Conservation (phyloP, 2,113 vertebrate genomes). For the Nothocercus julius region DNA sequence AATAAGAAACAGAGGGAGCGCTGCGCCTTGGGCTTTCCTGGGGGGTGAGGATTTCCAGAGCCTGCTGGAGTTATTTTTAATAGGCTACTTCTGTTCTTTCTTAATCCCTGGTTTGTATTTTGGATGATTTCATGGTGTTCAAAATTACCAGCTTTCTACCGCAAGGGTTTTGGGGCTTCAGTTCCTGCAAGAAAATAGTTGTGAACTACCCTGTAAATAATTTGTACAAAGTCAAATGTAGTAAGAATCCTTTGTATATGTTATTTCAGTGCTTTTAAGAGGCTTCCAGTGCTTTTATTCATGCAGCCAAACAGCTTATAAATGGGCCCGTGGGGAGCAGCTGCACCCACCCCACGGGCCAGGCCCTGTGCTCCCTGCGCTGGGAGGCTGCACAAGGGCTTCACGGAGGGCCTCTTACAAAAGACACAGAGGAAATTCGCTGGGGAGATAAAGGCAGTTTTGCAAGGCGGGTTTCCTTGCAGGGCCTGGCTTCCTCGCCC, state of each 20-base stretch:
- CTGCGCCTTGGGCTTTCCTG: background rate
- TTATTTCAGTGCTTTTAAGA: background rate
- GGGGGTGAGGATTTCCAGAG: background rate
- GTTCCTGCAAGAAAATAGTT: background rate
- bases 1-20: background rate
- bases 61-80: rapidly evolving
- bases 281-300: too few relatives aligned
- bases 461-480: background rate
- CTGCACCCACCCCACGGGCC: too few relatives aligned
- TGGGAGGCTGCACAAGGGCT: too few relatives aligned
- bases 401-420: background rate
- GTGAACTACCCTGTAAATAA: background rate
- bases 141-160: background rate
- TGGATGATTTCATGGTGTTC: background rate
- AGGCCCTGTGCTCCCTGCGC: too few relatives aligned
- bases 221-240: background rate
- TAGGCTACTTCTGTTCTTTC: background rate
- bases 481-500: rapidly evolving
- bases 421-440: rapidly evolving
- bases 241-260: background rate
- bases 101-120: background rate
- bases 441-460: background rate
- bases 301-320: too few relatives aligned
- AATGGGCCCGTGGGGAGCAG: background rate
- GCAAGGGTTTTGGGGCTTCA: background rate